These are phyloP conservation scores for Caenorhabditis brenneri DNA, from an alignment of 1,140 invertebrate genomes.

Conservation along the genomic window DNA sequence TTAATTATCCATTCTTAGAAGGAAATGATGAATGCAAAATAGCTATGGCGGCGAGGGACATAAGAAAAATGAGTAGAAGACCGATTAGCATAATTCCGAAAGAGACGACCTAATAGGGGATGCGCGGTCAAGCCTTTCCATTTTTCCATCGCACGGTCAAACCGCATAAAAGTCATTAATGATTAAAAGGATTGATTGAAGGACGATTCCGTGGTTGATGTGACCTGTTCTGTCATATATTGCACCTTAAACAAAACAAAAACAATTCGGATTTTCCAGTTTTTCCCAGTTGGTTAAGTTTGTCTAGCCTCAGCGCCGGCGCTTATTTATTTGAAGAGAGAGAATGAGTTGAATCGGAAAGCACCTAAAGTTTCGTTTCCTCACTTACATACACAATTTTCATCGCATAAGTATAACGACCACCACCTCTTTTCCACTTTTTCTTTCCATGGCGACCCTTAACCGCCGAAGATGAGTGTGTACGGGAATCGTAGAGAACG, in stretches of 20 bases:
- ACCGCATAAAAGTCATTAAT: background rate
- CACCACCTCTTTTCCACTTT: background rate
- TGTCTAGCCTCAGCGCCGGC: too few relatives aligned
- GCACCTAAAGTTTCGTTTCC: too few relatives aligned
- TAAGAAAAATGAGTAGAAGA: conserved; percentile 9
- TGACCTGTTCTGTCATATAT: conserved; percentile 12
- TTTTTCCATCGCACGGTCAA: background rate
- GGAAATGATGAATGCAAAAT: conserved; percentile 5
- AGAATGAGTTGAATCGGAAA: too few relatives aligned
- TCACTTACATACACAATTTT: too few relatives aligned
- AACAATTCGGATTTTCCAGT: too few relatives aligned
- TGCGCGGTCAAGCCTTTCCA: background rate
- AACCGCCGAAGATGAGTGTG: background rate
- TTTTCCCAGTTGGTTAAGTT: too few relatives aligned
- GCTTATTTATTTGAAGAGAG: too few relatives aligned
- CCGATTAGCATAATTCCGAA: conserved; percentile 30
- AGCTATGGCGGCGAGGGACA: conserved; percentile 8
- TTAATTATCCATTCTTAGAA: conserved; percentile 20
- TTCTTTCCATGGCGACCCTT: background rate
- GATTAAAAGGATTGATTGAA: background rate
- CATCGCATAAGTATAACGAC: background rate
- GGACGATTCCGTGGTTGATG: background rate
- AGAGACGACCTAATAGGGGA: background rate
- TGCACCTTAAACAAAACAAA: too few relatives aligned
- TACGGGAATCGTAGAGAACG: background rate